Evolutionary conservation across 2,797 vertebrate genomes (phyloP), one percentile per base, ranked within the genome.

Genomic region (Emydoidea blandingii): DNA sequence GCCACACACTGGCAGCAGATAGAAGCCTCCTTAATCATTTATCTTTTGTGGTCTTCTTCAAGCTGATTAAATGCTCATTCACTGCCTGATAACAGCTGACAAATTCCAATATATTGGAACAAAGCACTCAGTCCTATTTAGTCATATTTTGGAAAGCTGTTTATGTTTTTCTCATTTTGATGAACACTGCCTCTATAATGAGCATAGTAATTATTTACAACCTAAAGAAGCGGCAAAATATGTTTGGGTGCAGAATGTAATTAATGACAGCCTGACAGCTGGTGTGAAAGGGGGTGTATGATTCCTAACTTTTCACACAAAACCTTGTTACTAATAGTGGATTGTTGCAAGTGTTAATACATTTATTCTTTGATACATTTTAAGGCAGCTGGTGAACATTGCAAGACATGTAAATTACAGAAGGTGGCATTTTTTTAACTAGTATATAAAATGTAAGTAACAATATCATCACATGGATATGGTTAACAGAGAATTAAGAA

Each of bases 361-460:
- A 93, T 96, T 91, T 92, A 93, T 83, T 68, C 84, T 74, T 49
- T 90, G 93, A 94, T 97, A 79, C 91, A 92, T 97, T 97, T 96
- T 96, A 95, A 92, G 78, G 84, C 87, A 96, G 80, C 52, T 93
- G 78, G 86, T 94, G 94, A 97, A 27, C 52, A 84, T 89, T 85
- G 89, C 80, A 90, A 93, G 57, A 88, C 47, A n/a, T 41, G 21
- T 85, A 94, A 96, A 91, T 96, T 91, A 94, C 5, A 89, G 86
- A 95, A 94, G 80, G 72, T 87, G 87, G 74, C 74, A 88, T 50
- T 94, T 93, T 91, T 94, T 25, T 62, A 93, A 92, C 94, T 65
- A 89, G 80, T 91, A 97, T 94, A 97, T 96, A 94, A 93, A 93
- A 97, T 96, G 78, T 94, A 96, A 93, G 95, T 88, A 49, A 97